These are phyloP conservation scores for Drepana falcataria DNA, from an alignment of 2,888 invertebrate species.

Conservation along the genomic window DNA sequence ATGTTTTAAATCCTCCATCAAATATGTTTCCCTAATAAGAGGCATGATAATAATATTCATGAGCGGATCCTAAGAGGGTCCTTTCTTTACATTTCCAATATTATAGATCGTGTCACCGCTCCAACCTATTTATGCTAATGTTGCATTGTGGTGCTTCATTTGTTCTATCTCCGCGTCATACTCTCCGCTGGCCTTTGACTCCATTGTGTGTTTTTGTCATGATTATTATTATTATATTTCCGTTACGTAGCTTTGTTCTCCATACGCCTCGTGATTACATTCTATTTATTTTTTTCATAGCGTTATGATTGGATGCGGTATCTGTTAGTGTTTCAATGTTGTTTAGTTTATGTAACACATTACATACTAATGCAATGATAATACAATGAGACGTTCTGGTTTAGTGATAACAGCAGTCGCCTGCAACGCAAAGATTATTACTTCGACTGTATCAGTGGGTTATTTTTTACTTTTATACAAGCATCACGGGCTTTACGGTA, in stretches of 20 bases:
- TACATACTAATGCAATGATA: too few species aligned
- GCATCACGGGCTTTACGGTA: too few species aligned
- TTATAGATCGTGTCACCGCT: constrained; percentile 31
- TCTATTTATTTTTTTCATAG: constrained; percentile 10
- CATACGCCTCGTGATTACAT: constrained; percentile 45
- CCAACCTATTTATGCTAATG: constrained; percentile 69
- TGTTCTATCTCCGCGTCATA: constrained; percentile 74
- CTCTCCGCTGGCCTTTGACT: constrained; percentile 66
- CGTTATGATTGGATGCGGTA: constrained; percentile 6
- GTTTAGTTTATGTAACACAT: background rate
- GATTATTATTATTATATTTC: constrained; percentile 70
- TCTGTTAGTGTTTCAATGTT: constrained; percentile 9
- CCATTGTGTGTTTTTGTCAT: constrained; percentile 74
- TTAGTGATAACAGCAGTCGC: too few species aligned
- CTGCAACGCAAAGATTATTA: too few species aligned
- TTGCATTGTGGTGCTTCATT: constrained; percentile 69
- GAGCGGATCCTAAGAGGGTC: constrained; percentile 27
- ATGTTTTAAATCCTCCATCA: background rate
- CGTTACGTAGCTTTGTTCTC: constrained; percentile 65
- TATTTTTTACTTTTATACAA: too few species aligned
- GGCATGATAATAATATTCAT: constrained; percentile 17
- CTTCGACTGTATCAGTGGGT: too few species aligned
- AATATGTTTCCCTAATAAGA: background rate
- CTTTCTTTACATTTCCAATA: constrained; percentile 11
- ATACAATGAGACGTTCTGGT: too few species aligned